phyloP scores from a whole-genome alignment of 2,797 vertebrate genomes.

The Tragopan temminckii region DNA sequence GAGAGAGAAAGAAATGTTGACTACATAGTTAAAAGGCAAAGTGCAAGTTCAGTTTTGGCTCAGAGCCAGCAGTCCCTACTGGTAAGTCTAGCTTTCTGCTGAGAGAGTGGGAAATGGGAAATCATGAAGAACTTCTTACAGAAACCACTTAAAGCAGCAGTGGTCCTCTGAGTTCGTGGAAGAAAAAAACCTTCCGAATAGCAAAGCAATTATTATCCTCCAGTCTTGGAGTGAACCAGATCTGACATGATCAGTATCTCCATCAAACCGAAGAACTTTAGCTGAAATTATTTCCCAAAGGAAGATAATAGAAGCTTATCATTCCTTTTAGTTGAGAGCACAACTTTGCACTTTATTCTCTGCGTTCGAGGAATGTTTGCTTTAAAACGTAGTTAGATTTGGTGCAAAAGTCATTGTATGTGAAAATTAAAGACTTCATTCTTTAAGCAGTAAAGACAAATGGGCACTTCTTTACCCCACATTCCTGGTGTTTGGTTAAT shows the following conservation, averaged over 20 bases:
- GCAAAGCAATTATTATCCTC: neutral
- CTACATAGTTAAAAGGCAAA: neutral
- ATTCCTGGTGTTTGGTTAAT: accelerated
- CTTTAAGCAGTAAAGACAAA: neutral
- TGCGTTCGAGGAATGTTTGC: neutral
- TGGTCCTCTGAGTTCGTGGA: neutral
- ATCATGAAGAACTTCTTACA: neutral
- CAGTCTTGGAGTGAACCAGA: neutral
- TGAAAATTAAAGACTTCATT: neutral
- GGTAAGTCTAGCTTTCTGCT: neutral
- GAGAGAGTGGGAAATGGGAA: neutral
- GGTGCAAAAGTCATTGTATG: neutral
- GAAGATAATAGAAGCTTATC: neutral
- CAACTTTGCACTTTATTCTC: neutral
- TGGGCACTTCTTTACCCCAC: accelerated
- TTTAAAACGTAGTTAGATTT: neutral
- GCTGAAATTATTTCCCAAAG: neutral
- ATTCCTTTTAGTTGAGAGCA: neutral
- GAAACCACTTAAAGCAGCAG: accelerated
- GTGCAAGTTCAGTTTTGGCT: neutral
- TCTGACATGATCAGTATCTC: neutral
- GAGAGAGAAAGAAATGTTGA: neutral
- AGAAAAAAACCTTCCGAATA: neutral
- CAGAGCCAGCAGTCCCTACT: neutral
- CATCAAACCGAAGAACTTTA: neutral